Evolutionary conservation across 2,888 invertebrate species (phyloP).

Genomic region (Apotomis capreana): DNA sequence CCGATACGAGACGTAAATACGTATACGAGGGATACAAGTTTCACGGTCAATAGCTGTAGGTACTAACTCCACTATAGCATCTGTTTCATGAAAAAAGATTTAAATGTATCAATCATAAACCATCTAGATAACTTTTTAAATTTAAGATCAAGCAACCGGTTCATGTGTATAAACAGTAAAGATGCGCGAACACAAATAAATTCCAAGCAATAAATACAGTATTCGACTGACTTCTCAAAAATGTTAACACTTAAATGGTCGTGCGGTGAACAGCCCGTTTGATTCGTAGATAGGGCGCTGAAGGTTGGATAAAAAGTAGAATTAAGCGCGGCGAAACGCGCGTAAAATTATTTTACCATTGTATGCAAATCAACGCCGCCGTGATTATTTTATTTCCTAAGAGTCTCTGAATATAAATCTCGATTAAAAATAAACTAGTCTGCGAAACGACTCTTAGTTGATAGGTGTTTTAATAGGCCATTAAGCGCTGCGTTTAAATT

Average conservation of each 20-base stretch:
- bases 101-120: neutral
- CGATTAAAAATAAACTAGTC: constrained; percentile 74
- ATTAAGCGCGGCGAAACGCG: constrained; percentile 83
- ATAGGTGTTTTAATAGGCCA: constrained; percentile 62
- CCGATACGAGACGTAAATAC: constrained; percentile 48
- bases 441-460: constrained; percentile 64
- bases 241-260: constrained; percentile 79
- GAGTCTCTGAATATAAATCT: constrained; percentile 79
- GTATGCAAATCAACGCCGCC: constrained; percentile 81
- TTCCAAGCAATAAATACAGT: constrained; percentile 37
- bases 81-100: constrained; percentile 1
- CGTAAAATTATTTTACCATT: constrained; percentile 84
- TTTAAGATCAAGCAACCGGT: neutral
- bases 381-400: constrained; percentile 84
- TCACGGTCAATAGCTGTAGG: constrained; percentile 32
- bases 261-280: constrained; percentile 70
- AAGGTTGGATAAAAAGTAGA: constrained; percentile 82
- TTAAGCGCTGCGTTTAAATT: constrained; percentile 47
- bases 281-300: constrained; percentile 82
- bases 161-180: neutral
- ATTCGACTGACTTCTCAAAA: constrained; percentile 61
- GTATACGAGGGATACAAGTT: constrained; percentile 32
- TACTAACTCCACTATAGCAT: neutral
- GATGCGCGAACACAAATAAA: constrained; percentile 11
- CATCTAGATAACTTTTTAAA: neutral